Evolutionary conservation across 2,888 invertebrate genomes (phyloP).

Genomic region (Acleris literana): DNA sequence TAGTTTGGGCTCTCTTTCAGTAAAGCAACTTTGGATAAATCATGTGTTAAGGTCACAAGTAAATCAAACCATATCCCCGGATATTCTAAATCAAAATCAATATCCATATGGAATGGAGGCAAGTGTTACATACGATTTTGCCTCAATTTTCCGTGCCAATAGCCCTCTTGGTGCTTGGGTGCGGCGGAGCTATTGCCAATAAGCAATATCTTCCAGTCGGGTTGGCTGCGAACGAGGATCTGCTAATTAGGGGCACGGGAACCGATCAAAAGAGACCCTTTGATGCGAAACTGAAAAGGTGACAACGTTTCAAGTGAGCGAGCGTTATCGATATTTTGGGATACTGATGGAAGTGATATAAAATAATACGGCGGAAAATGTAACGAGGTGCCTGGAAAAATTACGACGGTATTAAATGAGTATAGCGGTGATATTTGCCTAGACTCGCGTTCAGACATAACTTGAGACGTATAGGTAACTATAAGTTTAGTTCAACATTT

Average conservation of each 20-base stretch:
- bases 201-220: slow-evolving; percentile 80
- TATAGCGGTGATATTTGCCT: background rate
- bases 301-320: slow-evolving; percentile 61
- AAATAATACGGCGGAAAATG: background rate
- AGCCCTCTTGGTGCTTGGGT: slow-evolving; percentile 55
- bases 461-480: no score
- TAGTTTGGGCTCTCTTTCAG: no score
- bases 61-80: background rate
- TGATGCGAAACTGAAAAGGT: slow-evolving; percentile 77
- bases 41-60: background rate
- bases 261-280: slow-evolving; percentile 74
- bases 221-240: slow-evolving; percentile 65
- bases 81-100: slow-evolving; percentile 39
- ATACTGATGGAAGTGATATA: slow-evolving; percentile 31
- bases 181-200: slow-evolving; percentile 73
- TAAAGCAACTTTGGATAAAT: background rate
- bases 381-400: slow-evolving; percentile 2
- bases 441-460: background rate
- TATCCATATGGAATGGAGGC: slow-evolving; percentile 53
- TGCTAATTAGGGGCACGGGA: slow-evolving; percentile 79
- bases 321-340: slow-evolving; percentile 46
- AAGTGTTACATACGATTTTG: slow-evolving; percentile 62
- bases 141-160: slow-evolving; percentile 80
- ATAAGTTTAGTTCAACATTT: no score
- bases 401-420: background rate